Conservation (phyloP, 2,113 vertebrate species). For the Erythrocebus patas region DNA sequence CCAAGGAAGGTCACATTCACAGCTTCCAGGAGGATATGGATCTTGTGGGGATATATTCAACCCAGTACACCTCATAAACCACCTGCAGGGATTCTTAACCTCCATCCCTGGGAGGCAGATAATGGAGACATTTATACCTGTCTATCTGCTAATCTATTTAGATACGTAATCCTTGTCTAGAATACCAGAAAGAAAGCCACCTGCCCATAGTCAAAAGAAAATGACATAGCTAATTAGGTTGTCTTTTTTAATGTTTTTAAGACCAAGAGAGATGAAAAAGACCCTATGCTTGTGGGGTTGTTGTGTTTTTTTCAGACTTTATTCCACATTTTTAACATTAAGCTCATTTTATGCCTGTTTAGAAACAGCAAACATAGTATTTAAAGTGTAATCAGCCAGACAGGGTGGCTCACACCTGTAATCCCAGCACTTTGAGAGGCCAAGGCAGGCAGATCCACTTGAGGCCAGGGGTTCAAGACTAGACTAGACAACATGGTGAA, state of each 20-base stretch:
- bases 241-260: slow-evolving; percentile 1
- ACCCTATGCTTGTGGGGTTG: neutral
- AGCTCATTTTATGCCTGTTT: neutral
- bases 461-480: too few relatives aligned
- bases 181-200: neutral
- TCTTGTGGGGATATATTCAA: neutral
- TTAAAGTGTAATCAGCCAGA: neutral
- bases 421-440: too few relatives aligned
- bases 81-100: neutral
- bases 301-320: neutral
- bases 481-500: too few relatives aligned
- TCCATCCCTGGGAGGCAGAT: neutral
- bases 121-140: neutral
- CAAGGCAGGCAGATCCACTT: too few relatives aligned
- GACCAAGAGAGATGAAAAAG: neutral
- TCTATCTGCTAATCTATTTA: neutral
- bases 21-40: neutral
- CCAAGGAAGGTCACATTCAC: neutral
- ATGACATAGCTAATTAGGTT: neutral
- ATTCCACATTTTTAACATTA: neutral
- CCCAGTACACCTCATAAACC: neutral
- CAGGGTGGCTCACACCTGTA: too few relatives aligned
- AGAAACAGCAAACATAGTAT: slow-evolving; percentile 29
- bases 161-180: neutral
- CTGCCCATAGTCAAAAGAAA: neutral